phyloP scores from a whole-genome alignment of 2,113 vertebrate genomes.

The Mixornis gularis region DNA sequence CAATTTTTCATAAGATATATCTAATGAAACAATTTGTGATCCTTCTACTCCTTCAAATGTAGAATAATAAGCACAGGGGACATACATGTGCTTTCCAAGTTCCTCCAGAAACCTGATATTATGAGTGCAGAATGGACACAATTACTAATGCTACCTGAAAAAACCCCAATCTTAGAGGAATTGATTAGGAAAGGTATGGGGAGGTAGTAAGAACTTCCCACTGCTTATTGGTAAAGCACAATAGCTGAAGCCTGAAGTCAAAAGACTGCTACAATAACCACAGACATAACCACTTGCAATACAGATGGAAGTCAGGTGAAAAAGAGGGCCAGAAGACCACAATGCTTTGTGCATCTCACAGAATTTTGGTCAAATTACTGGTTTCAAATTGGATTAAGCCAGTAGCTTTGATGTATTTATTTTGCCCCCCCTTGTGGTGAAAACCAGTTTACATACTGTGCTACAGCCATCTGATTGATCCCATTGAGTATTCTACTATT shows the following conservation, averaged over 20 bases:
- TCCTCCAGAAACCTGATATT: not conserved
- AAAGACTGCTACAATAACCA: not conserved
- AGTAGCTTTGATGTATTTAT: not conserved
- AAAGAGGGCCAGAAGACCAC: not conserved
- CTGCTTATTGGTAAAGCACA: not conserved
- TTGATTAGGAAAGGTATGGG: not conserved
- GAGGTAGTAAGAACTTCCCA: not conserved
- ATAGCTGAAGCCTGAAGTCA: not conserved
- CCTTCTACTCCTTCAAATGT: not conserved
- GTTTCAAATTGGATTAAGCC: not conserved
- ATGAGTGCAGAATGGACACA: not conserved
- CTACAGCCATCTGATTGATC: not conserved
- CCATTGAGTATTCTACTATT: not conserved
- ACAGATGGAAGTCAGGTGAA: not conserved
- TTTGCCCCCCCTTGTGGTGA: slow-evolving; percentile 48
- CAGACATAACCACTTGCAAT: not conserved
- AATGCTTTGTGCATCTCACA: not conserved
- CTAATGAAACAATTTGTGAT: not conserved
- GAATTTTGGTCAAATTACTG: not conserved
- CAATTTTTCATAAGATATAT: accelerated
- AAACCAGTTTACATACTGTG: not conserved
- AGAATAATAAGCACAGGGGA: not conserved
- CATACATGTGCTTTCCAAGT: not conserved
- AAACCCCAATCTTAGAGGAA: not conserved
- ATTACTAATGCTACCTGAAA: not conserved